phyloP scores from a whole-genome alignment of 2,888 invertebrate genomes.

The Aspidiotus destructor region DNA sequence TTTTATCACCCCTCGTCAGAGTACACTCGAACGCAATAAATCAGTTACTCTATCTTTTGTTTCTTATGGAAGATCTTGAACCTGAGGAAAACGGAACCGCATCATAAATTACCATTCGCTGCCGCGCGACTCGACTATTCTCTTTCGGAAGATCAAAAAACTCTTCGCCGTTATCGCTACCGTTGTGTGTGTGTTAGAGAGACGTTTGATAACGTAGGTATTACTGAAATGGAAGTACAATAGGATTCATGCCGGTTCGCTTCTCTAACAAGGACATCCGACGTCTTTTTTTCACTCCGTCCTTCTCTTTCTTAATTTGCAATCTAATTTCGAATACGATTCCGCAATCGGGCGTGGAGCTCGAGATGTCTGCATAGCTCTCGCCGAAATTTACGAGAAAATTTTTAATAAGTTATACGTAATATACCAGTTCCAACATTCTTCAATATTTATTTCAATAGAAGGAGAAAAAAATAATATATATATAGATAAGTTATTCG shows the following conservation, averaged over 20 bases:
- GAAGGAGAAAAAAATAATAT: too few species aligned
- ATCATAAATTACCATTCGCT: conserved; percentile 1
- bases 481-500: too few species aligned
- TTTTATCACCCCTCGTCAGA: not conserved
- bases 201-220: not conserved
- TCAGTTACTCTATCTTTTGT: conserved; percentile 2
- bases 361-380: too few species aligned
- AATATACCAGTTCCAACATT: too few species aligned
- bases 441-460: too few species aligned
- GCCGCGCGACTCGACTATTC: not conserved
- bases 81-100: conserved; percentile 1
- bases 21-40: not conserved
- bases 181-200: not conserved
- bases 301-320: too few species aligned
- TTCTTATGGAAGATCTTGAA: conserved; percentile 4
- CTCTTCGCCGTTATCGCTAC: not conserved
- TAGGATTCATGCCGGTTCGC: not conserved
- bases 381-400: too few species aligned
- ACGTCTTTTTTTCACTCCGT: too few species aligned
- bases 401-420: too few species aligned
- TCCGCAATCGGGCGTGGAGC: too few species aligned
- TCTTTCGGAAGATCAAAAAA: conserved; percentile 4
- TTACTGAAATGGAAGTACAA: not conserved
- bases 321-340: too few species aligned
- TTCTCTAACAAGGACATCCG: conserved; percentile 2